Base-by-base conservation (phyloP, 2,797 vertebrate species). In the Pyrocephalus nanus region DNA sequence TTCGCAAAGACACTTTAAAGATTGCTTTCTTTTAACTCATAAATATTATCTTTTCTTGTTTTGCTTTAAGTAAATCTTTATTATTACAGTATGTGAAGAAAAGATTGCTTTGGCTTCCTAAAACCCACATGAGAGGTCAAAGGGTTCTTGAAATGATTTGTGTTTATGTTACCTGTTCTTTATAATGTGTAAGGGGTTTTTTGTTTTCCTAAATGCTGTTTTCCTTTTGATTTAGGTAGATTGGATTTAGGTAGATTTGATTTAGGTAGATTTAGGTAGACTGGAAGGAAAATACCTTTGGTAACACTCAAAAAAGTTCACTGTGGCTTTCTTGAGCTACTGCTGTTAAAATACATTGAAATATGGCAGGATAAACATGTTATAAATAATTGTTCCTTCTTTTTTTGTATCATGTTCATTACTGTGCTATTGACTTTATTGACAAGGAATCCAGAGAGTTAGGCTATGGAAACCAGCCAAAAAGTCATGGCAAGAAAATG, bases 61-160 rank as follows among this genome's bases (percentile, higher is more conserved):
- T 91, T 88, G 26, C 50, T 80, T 86, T 51, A 78, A 91, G 23
- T 91, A 91, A 92, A 86, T 73, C 36, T 38, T 86, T 86, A 50
- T 57, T 79, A 66, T 88, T 94, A 53, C 12, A 57, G 38, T 50
- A 55, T 4, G 7, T 45, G 12, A 77, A 26, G 42, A 66, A 79
- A 86, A 92, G 3, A 57, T 42, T 91, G 8, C 57, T 86, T 90
- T 80, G 34, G 34, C 15, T 83, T 73, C 42, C 65, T 88, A 80
- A 94, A 93, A 58, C 7, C 12, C 12, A 17, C 50, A 51, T 30
- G 15, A 50, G 57, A 89, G 60, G 53, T 80, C 45, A 71, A 57
- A 20, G 15, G 5, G 2, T 70, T 92, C 72, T 91, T 85, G 23
- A 8, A 45, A 21, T 38, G 29, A 78, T 70, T 89, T 85, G 36